A percentile compares a stretch with the other conserved stretches of the same genome.
Evolutionary conservation across 35 echinoderm and acorn worm species (phyloP).

Genomic region (Apostichopus japonicus): DNA sequence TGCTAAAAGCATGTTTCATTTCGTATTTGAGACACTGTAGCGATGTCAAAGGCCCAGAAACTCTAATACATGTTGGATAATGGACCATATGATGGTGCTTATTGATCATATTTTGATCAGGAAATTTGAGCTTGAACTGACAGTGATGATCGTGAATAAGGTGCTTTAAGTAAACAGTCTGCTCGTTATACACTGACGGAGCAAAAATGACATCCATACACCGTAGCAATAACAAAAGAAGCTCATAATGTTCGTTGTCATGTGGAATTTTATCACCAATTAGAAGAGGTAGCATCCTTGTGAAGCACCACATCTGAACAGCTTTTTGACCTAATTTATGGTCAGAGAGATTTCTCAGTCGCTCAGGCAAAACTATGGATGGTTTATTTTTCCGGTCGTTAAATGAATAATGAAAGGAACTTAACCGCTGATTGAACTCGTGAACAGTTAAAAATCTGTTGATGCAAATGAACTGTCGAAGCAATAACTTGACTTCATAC

Average conservation of each 20-base stretch:
- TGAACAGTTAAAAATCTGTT: no score
- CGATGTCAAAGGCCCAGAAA: constrained; percentile 53
- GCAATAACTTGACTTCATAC: no score
- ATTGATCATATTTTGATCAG: constrained; percentile 59
- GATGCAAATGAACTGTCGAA: no score
- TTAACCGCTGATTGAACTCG: no score
- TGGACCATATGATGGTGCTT: constrained; percentile 81
- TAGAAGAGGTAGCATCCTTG: constrained; percentile 26
- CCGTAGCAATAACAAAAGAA: constrained; percentile 58
- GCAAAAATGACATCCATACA: constrained; percentile 79
- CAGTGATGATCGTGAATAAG: constrained; percentile 66
- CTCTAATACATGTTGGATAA: constrained; percentile 62
- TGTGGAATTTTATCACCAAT: constrained; percentile 49
- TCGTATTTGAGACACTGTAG: constrained; percentile 63
- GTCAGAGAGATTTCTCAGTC: constrained; percentile 37
- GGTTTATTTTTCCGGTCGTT: constrained; percentile 59
- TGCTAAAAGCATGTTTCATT: constrained; percentile 66
- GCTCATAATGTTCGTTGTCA: constrained; percentile 58
- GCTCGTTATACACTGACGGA: constrained; percentile 13
- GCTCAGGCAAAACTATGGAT: background rate
- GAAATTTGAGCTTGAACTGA: constrained; percentile 64
- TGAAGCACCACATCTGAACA: constrained; percentile 59
- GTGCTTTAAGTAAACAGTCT: constrained; percentile 66
- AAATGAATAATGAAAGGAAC: no score
- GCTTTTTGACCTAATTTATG: constrained; percentile 50